Evolutionary conservation across 2,113 vertebrate genomes (phyloP), one percentile per base, ranked within the genome.

Genomic region (Cyanoramphus novaezelandiae): DNA sequence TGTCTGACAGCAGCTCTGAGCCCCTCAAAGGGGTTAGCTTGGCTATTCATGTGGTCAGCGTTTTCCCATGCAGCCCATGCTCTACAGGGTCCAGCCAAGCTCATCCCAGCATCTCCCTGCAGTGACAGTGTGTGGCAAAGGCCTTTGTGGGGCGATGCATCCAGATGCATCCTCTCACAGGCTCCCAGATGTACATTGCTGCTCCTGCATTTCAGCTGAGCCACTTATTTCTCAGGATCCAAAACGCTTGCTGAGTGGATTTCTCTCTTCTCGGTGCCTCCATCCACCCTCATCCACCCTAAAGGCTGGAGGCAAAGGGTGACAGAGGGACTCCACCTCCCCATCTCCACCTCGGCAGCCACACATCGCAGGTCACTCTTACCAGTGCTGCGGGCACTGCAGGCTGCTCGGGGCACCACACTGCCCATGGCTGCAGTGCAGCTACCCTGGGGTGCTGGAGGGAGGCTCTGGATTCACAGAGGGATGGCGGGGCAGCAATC

Each of bases 381-480:
- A 21, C 37, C n/a, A 2, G 24, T 39, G 69, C 41, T 31, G 33
- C 0, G 1, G 31, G 23, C 39, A 13, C 76, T 60, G 43, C 65
- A 25, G 62, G 20, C 55, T 68, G 21, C 37, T 59, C 0, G 0
- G 21, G 41, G 49, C 21, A 52, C 35, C 7, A 5, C 0, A 3
- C 18, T 35, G 18, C 29, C 64, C 37, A 12, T 2, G 1, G 69
- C 20, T 0, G 0, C 43, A 37, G 21, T 5, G 8, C 82, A 50
- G 50, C 50, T 57, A n/a, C 49, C 21, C n/a, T 4, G 2, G 33
- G 37, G n/a, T 82, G 43, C 55, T 1, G 0, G 60, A 9, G n/a
- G 4, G 29, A 15, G 19, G 14, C 12, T 90, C 70, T 68, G 50
- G 35, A 3, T 69, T 65, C 1, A 2, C 23, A 0, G 3, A 68